Base-by-base conservation (phyloP, 2,888 invertebrate species). In the Endomychus coccineus region DNA sequence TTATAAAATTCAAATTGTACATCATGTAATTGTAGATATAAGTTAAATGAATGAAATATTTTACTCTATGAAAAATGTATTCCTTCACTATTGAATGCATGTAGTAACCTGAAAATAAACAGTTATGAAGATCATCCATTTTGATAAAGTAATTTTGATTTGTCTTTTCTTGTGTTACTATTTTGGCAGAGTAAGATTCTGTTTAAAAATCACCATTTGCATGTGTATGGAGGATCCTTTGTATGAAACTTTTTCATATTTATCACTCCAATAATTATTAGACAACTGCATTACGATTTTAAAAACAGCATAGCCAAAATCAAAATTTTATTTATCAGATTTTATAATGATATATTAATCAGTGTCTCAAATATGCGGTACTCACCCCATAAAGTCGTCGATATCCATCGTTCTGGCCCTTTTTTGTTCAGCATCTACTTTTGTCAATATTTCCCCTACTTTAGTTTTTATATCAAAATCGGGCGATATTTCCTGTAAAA, bases 361-460 rank as follows among this genome's bases (percentile, higher is more conserved):
- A n/a, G n/a, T n/a, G n/a, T n/a, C n/a, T n/a, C n/a, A n/a, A 29
- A 4, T 21, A 4, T 21, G 12, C 16, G 11, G 27, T 40, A 66
- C 64, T 48, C 69, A 74, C 70, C 73, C 75, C 69, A 95, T 82
- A 61, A 98, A 97, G 62, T 98, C 96, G 70, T 97, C 96, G 49
- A 88, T 82, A 59, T 95, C 94, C 95, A 98, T 90, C 3, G 80
- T 82, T 54, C 97, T 73, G 1, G 97, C 90, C 56, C 98, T 74
- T 63, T 80, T 81, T 48, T 83, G 75, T 35, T 79, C 80, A 55
- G 82, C 83, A 43, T 74, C 75, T 39, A 75, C 72, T 36, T 73
- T 74, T 39, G 66, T 66, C 46, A 98, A 69, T 51, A 95, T 78
- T 19, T 77, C 70, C 50, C 80, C 81, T 2, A 96, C 72, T 65